Evolutionary conservation across 2,888 invertebrate species (phyloP).

Genomic region (Gastrophysa polygoni): DNA sequence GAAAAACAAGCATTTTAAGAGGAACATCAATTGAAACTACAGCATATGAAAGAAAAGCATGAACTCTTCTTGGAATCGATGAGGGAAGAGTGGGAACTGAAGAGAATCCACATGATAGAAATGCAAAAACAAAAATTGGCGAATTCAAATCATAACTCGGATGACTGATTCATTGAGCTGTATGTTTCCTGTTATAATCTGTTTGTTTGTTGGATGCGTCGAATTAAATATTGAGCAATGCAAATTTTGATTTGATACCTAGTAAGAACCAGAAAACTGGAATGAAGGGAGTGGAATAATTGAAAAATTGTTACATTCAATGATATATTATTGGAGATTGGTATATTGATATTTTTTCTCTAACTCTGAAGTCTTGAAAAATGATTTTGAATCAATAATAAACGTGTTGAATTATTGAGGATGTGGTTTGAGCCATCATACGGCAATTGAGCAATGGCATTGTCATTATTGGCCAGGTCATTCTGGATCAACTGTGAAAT

Average conservation of each 20-base stretch:
- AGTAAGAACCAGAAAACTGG: too few species aligned
- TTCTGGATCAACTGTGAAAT: not conserved
- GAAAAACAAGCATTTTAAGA: not conserved
- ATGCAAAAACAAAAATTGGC: not conserved
- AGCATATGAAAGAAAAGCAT: not conserved
- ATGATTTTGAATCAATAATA: conserved; percentile 10
- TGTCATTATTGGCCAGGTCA: conserved; percentile 9
- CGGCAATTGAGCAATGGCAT: conserved; percentile 7
- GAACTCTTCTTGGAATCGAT: not conserved
- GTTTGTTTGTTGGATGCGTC: too few species aligned
- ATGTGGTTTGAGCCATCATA: conserved; percentile 9
- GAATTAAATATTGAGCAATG: too few species aligned
- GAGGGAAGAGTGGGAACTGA: not conserved
- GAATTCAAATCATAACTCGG: not conserved
- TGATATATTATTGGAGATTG: too few species aligned
- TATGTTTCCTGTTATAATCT: too few species aligned
- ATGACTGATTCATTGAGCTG: not conserved
- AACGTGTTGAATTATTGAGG: conserved; percentile 8
- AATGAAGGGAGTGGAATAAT: too few species aligned
- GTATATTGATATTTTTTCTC: not conserved
- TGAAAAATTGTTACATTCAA: too few species aligned
- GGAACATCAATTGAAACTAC: not conserved
- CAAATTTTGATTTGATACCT: too few species aligned
- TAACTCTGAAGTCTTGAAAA: not conserved
- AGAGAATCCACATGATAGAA: not conserved